Base-by-base conservation (phyloP, 2,113 vertebrate genomes). In the Rutilus rutilus region DNA sequence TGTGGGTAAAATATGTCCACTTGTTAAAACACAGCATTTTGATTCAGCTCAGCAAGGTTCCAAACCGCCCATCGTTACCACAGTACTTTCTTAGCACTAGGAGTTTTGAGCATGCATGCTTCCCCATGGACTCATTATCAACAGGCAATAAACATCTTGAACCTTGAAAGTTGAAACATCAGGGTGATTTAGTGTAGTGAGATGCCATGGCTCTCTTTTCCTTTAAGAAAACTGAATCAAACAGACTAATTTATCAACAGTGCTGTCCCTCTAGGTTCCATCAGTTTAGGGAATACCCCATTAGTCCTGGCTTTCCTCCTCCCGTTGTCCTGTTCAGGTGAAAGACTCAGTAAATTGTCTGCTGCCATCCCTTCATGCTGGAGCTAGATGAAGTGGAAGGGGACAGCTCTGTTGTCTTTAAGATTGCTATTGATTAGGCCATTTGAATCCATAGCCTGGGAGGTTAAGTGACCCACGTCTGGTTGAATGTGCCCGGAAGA, bases 361-460 rank as follows among this genome's bases (percentile, higher is more conserved):
- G 85, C 90, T 85, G 78, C 86, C 77, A 71, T 89, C 87, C 86
- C 90, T 83, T 87, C 83, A 33, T 75, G 83, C 85, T 86, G 88
- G 85, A 86, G 64, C 54, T 85, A 89, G 90, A 92, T 86, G 91
- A 92, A 89, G 90, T 87, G 76, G 86, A 86, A 92, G 92, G 90
- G 89, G 91, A 91, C 89, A 91, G 81, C 88, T 91, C 69, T 85
- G 84, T 89, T 91, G 92, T 86, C 69, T 88, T 86, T 86, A 89
- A 87, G 93, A 94, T 93, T 91, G 91, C 86, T 92, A 94, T 94
- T 23, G 92, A 94, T 94, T 91, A 64, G 64, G 57, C 86, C 86
- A 82, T 92, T 91, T 93, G 90, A 93, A 92, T 89, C 82, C 82
- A 86, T 89, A 90, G 87, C 90, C 89, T 30, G 2, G 50, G 86